Evolutionary conservation across 1,140 invertebrate genomes (phyloP).

Genomic region (Nasonia giraulti): DNA sequence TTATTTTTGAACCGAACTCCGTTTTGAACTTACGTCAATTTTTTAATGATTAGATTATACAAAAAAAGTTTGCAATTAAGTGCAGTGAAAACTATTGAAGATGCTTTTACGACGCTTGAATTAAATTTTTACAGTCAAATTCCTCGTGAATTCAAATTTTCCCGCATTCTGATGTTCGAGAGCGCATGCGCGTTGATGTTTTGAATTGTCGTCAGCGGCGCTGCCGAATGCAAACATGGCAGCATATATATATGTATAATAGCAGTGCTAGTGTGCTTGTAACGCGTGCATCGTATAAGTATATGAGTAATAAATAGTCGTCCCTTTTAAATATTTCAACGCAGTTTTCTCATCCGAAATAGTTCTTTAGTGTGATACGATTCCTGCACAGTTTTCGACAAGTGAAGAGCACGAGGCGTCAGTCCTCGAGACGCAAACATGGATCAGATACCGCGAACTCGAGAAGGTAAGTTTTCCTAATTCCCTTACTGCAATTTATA

Average conservation of each 20-base stretch:
- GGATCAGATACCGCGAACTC: constrained; percentile 82
- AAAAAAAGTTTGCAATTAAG: no score
- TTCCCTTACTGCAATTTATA: not conserved
- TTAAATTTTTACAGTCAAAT: no score
- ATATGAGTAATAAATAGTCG: not conserved
- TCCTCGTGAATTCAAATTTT: no score
- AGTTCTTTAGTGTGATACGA: not conserved
- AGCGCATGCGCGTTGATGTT: not conserved
- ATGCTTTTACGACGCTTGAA: no score
- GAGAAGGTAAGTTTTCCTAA: constrained; percentile 79
- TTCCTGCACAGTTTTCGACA: not conserved
- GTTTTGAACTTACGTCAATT: no score
- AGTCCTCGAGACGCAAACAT: constrained; percentile 26
- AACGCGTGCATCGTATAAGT: not conserved
- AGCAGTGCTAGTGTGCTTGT: not conserved
- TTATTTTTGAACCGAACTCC: no score
- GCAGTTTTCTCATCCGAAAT: not conserved
- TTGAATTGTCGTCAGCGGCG: no score
- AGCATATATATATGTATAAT: not conserved
- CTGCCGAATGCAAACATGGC: constrained; percentile 41
- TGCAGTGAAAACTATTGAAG: no score
- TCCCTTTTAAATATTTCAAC: not conserved
- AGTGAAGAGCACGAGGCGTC: not conserved
- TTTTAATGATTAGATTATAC: no score
- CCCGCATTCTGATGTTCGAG: no score